These are phyloP conservation scores for Grallaria varia DNA, from an alignment of 2,113 vertebrate genomes.

Conservation along the genomic window DNA sequence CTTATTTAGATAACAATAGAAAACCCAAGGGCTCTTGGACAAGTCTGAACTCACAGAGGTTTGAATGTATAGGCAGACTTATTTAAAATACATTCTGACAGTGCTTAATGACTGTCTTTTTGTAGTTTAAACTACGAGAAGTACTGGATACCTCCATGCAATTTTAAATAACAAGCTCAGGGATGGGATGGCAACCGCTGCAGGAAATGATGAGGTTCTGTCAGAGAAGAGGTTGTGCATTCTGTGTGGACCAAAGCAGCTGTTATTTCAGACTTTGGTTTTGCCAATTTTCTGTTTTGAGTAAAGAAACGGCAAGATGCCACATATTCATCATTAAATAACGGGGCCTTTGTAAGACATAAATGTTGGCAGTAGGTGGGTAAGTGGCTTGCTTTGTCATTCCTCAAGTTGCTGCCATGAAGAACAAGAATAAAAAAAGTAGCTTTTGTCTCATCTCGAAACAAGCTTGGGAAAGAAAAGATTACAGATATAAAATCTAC, in stretches of 20 bases:
- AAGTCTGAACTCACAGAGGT: conserved; percentile 38
- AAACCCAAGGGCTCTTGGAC: conserved; percentile 34
- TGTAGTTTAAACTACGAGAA: neutral
- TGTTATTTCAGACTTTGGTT: neutral
- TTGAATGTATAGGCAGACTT: neutral
- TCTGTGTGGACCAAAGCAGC: neutral
- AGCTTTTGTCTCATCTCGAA: neutral
- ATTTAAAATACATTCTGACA: neutral
- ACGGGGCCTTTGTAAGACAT: neutral
- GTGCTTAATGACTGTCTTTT: neutral
- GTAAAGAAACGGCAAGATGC: neutral
- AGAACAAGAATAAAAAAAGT: neutral
- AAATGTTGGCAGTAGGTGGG: neutral
- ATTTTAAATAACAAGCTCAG: neutral
- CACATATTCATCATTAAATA: neutral
- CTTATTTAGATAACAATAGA: conserved; percentile 47
- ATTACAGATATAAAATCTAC: neutral
- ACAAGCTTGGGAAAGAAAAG: neutral
- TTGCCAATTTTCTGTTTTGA: neutral
- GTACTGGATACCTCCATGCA: neutral
- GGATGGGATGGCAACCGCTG: neutral
- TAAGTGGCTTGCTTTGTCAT: neutral
- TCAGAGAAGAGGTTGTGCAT: neutral
- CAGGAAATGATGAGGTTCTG: neutral
- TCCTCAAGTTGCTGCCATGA: neutral